Percentiles rank a stretch among this genome's conserved stretches.
phyloP scores from a whole-genome alignment of 2,888 invertebrate genomes.

The Tipula helvola region DNA sequence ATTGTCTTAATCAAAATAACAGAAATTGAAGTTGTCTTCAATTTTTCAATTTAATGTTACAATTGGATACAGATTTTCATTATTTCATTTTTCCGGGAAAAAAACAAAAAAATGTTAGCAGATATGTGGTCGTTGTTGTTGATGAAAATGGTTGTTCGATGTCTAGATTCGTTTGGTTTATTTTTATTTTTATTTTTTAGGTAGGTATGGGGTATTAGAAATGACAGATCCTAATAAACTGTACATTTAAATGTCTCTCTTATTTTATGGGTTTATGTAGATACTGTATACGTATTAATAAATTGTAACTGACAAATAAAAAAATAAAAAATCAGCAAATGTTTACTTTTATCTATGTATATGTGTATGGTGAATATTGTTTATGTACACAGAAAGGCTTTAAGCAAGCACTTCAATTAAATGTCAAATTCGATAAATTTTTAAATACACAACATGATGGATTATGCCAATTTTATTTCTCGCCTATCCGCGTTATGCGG shows the following conservation, averaged over 20 bases:
- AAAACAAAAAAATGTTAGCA: not conserved
- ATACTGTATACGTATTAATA: not conserved
- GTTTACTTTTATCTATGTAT: not conserved
- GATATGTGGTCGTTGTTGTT: not conserved
- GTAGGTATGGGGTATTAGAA: not conserved
- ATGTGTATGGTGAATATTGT: not conserved
- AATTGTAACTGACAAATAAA: not conserved
- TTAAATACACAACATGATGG: not conserved
- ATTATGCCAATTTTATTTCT: not conserved
- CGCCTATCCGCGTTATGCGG: not conserved
- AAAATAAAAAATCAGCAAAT: not conserved
- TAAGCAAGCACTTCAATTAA: not conserved
- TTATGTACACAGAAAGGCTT: not conserved
- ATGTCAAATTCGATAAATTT: not conserved
- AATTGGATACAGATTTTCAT: not conserved
- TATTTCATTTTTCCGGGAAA: not conserved
- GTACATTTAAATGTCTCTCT: not conserved
- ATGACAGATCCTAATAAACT: not conserved
- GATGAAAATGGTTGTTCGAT: not conserved
- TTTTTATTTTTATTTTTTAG: not conserved
- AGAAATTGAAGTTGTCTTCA: not conserved
- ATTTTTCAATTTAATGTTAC: slow-evolving; percentile 4
- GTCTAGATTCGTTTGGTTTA: not conserved
- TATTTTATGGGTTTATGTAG: not conserved
- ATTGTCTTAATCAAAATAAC: not conserved